Conservation (phyloP, 2,888 invertebrate species). For the Patella caerulea region DNA sequence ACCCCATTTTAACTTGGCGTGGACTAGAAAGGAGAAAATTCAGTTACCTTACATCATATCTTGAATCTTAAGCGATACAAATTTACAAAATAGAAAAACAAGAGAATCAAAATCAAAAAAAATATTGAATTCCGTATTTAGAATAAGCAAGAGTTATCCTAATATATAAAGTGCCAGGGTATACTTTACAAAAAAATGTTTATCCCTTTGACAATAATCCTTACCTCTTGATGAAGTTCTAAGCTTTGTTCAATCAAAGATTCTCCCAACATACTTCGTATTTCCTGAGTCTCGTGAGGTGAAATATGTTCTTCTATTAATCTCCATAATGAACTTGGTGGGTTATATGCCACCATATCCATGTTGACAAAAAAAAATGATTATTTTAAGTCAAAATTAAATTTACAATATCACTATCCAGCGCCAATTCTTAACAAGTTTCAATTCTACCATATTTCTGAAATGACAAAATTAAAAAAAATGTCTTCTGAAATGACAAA, state of each 20-base stretch:
- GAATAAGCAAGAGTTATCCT: background rate
- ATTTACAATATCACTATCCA: no score
- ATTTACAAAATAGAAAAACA: background rate
- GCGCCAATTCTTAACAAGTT: no score
- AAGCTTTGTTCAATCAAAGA: slow-evolving; percentile 67
- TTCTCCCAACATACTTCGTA: slow-evolving; percentile 67
- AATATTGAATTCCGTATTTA: background rate
- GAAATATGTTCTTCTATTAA: slow-evolving; percentile 65
- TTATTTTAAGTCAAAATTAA: no score
- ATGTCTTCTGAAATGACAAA: no score
- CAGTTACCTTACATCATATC: no score
- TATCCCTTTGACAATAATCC: background rate
- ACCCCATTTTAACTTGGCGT: no score
- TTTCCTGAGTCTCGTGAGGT: slow-evolving; percentile 63
- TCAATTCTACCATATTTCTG: no score
- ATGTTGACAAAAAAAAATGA: background rate
- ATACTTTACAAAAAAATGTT: background rate
- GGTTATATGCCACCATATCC: slow-evolving; percentile 56
- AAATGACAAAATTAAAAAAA: no score
- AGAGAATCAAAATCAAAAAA: background rate
- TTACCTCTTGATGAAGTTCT: slow-evolving; percentile 68
- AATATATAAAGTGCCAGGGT: no score
- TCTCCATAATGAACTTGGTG: slow-evolving; percentile 68
- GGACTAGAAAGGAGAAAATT: no score
- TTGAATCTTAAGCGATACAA: no score